Conservation (phyloP, 1,140 invertebrate genomes). For the Drosophila azteca region DNA sequence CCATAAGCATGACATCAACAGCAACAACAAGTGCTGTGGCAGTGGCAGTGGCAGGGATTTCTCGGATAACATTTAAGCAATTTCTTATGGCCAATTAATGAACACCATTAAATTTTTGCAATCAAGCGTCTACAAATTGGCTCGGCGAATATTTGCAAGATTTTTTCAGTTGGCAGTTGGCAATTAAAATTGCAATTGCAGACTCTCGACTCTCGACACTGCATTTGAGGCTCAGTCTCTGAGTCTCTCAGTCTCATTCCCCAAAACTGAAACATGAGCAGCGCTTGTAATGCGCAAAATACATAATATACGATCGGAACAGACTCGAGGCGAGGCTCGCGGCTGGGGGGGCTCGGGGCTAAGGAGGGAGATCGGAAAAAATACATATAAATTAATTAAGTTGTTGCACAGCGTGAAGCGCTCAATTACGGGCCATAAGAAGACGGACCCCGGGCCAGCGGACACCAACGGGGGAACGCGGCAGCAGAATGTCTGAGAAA, state of each 20-base stretch:
- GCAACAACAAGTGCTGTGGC: no score
- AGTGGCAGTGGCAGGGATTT: constrained; percentile 6
- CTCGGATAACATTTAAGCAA: constrained; percentile 41
- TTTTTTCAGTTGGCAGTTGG: constrained; percentile 59
- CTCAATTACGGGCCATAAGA: constrained; percentile 60
- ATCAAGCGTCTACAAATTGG: constrained; percentile 79
- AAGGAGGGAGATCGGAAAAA: constrained; percentile 34
- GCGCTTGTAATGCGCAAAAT: constrained; percentile 52
- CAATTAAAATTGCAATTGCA: constrained; percentile 78
- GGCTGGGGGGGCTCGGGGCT: constrained; percentile 3
- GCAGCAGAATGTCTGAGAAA: constrained; percentile 77
- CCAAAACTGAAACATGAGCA: constrained; percentile 67
- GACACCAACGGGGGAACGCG: constrained; percentile 10
- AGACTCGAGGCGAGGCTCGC: constrained; percentile 4
- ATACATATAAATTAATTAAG: constrained; percentile 79
- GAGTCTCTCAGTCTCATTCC: constrained; percentile 21
- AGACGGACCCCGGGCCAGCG: neutral
- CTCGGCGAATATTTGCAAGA: constrained; percentile 69
- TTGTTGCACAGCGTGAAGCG: constrained; percentile 82
- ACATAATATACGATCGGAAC: constrained; percentile 59
- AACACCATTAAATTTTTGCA: constrained; percentile 80
- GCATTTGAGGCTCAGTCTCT: constrained; percentile 4
- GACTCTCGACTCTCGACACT: constrained; percentile 32
- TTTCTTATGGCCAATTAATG: constrained; percentile 77
- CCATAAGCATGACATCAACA: no score